These are phyloP conservation scores for Electrona antarctica DNA, from an alignment of 2,113 vertebrate species.

Conservation along the genomic window DNA sequence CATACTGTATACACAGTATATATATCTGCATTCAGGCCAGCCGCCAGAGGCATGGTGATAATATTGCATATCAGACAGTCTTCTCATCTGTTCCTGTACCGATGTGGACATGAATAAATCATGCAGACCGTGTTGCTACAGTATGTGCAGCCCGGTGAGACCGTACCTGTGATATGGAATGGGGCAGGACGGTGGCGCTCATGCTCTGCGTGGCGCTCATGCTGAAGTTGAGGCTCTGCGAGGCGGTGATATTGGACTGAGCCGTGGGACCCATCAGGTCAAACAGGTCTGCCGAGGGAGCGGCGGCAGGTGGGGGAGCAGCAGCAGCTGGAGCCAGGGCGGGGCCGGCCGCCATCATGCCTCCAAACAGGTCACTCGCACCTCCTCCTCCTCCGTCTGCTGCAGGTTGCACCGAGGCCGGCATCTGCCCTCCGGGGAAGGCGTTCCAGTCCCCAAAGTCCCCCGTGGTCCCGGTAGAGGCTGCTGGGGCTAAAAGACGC, in stretches of 20 bases:
- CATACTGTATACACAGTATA: not conserved
- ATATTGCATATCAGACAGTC: not conserved
- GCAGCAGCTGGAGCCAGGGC: slow-evolving; percentile 66
- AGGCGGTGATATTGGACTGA: slow-evolving; percentile 83
- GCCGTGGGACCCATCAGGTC: slow-evolving; percentile 86
- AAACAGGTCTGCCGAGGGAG: slow-evolving; percentile 86
- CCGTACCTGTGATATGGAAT: slow-evolving; percentile 89
- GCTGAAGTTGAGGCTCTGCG: slow-evolving; percentile 94
- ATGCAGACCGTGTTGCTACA: slow-evolving; percentile 36
- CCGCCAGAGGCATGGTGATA: not conserved
- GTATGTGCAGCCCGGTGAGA: slow-evolving; percentile 32
- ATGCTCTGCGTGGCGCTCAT: slow-evolving; percentile 85
- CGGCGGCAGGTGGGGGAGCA: slow-evolving; percentile 48
- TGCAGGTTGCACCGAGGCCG: slow-evolving; percentile 71
- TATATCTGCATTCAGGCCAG: slow-evolving; percentile 7
- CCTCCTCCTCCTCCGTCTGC: slow-evolving; percentile 66
- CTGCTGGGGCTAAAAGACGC: slow-evolving; percentile 68
- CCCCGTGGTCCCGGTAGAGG: slow-evolving; percentile 82
- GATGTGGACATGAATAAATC: slow-evolving; percentile 40
- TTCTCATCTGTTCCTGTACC: slow-evolving; percentile 15
- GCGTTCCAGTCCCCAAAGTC: slow-evolving; percentile 97
- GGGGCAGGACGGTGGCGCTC: slow-evolving; percentile 79
- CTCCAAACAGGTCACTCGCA: slow-evolving; percentile 70
- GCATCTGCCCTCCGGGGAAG: slow-evolving; percentile 87
- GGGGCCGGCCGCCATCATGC: slow-evolving; percentile 69